Evolutionary conservation across 2,888 invertebrate species (phyloP), one percentile per base, ranked within the genome.

Genomic region (Operophtera brumata): DNA sequence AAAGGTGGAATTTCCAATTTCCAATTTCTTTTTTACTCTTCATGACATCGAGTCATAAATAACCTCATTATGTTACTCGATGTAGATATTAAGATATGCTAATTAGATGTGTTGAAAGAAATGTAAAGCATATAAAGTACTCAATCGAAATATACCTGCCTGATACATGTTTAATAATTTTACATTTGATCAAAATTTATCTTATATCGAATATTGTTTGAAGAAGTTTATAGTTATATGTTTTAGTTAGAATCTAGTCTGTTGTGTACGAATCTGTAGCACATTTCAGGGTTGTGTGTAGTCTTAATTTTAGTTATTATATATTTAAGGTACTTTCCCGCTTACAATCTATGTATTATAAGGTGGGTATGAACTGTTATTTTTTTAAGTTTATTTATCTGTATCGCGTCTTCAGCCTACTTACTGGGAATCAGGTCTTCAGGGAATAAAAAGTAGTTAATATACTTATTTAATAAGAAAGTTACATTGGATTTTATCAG

Each of bases 1-100:
- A 42, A 47, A 48, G 47, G 13, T 46, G 47, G 48, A 57, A 57
- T 48, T 52, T 52, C 36, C 47, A 57, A 57, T 48, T 52, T 52
- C 36, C 47, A 48, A 57, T 52, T 53, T 49, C 44, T 48, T 57
- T 50, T 43, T 50, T 52, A 48, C 47, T 54, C 43, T 37, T 35
- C 32, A 44, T 41, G 52, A 57, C 52, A 45, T 53, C 40, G 36
- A 48, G 51, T 52, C 52, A 48, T 45, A 49, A 57, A 42, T 52
- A 57, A 48, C 26, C 48, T 57, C 52, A 57, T 57, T 57, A 52
- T 41, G 48, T 45, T 45, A 36, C 35, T 41, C 52, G 47, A 47
- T 42, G 32, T 32, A 52, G 45, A 48, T 57, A 48, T 48, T 49
- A 57, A 41, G 44, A 42, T 44, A 54, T 52, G 52, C 40, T 56